phyloP scores from a whole-genome alignment of 2,113 vertebrate species.

The Pardalotus punctatus region DNA sequence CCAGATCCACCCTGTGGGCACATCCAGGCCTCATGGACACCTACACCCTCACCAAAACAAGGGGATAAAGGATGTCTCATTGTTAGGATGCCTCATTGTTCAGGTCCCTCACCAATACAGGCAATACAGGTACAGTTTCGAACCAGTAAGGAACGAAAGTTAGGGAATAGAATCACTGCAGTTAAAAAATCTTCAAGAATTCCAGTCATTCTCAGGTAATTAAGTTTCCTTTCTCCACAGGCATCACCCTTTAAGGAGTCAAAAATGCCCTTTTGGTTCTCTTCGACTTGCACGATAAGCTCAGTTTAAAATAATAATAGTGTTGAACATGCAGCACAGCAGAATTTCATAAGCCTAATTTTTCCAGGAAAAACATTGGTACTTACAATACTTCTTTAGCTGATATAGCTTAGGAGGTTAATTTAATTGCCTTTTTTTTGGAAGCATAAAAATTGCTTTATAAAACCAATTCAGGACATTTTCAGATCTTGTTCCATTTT shows the following conservation, averaged over 20 bases:
- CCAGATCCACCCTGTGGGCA: not conserved
- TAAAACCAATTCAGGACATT: not conserved
- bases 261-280: not conserved
- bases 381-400: not conserved
- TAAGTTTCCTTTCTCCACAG: not conserved
- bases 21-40: not conserved
- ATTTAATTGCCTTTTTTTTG: not conserved
- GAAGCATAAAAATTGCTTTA: not conserved
- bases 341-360: not conserved
- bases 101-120: not conserved
- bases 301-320: not conserved
- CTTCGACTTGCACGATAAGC: not conserved
- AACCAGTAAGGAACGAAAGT: not conserved
- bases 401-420: not conserved
- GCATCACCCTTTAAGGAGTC: not conserved
- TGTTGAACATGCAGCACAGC: not conserved
- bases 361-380: not conserved
- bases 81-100: not conserved
- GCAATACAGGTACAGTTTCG: not conserved
- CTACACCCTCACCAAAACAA: not conserved
- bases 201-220: not conserved
- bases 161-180: not conserved
- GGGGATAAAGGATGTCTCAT: not conserved
- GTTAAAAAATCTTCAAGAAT: not conserved
- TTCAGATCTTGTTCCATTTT: not conserved